These are phyloP conservation scores for Andrena bicolor DNA, from an alignment of 2,888 invertebrate species.

Conservation along the genomic window DNA sequence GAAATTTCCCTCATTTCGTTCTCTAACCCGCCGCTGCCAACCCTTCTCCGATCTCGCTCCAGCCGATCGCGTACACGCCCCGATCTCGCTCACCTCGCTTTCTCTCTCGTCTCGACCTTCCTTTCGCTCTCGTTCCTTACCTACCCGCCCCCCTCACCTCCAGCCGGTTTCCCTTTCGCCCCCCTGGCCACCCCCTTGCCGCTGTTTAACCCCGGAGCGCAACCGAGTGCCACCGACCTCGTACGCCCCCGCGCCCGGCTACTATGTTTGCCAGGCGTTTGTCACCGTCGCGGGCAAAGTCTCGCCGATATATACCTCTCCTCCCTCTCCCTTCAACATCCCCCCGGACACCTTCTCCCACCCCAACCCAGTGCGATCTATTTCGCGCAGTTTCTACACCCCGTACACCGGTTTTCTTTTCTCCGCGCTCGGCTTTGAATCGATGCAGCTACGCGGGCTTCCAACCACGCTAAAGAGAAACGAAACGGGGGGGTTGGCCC, in stretches of 20 bases:
- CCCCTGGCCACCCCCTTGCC: slow-evolving; percentile 2
- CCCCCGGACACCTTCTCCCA: neutral
- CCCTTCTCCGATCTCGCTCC: slow-evolving; percentile 42
- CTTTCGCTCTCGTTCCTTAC: slow-evolving; percentile 57
- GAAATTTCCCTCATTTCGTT: slow-evolving; percentile 22
- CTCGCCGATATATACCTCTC: slow-evolving; percentile 35
- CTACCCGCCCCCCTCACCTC: slow-evolving; percentile 18
- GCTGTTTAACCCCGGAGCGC: slow-evolving; percentile 51
- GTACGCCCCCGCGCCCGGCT: slow-evolving; percentile 40
- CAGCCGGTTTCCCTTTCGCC: slow-evolving; percentile 49
- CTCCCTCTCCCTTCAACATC: slow-evolving; percentile 19
- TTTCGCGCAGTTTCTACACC: slow-evolving; percentile 14
- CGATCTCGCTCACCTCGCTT: slow-evolving; percentile 24
- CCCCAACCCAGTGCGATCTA: neutral
- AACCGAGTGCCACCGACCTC: slow-evolving; percentile 62
- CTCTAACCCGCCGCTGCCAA: slow-evolving; percentile 40
- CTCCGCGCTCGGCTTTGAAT: neutral
- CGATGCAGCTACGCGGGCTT: slow-evolving; percentile 4
- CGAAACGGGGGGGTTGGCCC: neutral
- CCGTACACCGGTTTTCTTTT: neutral
- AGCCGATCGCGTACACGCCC: slow-evolving; percentile 35
- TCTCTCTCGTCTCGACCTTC: slow-evolving; percentile 52
- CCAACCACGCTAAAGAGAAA: neutral
- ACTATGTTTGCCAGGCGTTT: slow-evolving; percentile 68
- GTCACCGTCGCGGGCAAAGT: slow-evolving; percentile 72